Conservation (phyloP, 2,888 invertebrate genomes). For the Nineta flava region DNA sequence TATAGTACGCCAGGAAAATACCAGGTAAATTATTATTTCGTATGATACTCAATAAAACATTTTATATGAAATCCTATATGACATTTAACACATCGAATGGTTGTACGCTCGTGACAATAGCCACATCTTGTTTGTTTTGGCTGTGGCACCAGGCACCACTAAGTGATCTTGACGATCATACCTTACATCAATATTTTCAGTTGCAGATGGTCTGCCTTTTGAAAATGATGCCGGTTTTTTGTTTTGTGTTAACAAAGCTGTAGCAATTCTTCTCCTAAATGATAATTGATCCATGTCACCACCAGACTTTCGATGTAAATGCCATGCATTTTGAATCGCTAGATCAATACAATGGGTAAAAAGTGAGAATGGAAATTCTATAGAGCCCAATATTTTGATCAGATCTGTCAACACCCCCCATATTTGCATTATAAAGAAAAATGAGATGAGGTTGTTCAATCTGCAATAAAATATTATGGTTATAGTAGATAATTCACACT, state of each 20-base stretch:
- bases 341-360: conserved; percentile 15
- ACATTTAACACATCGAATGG: conserved; percentile 13
- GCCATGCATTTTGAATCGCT: conserved; percentile 18
- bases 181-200: too few relatives aligned
- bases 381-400: conserved; percentile 18
- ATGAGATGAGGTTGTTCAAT: conserved; percentile 1
- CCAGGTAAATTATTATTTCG: too few relatives aligned
- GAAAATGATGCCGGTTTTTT: not conserved
- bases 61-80: not conserved
- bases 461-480: not conserved
- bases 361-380: conserved; percentile 15
- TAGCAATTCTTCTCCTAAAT: conserved; percentile 14
- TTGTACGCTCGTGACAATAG: too few relatives aligned
- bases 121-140: too few relatives aligned
- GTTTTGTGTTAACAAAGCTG: not conserved
- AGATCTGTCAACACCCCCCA: conserved; percentile 11
- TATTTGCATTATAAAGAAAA: not conserved
- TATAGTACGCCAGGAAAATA: too few relatives aligned
- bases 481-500: not conserved
- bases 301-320: conserved; percentile 12
- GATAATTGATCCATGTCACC: conserved; percentile 14
- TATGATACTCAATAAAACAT: too few relatives aligned
- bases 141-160: too few relatives aligned
- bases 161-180: too few relatives aligned
- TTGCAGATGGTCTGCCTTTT: too few relatives aligned